Evolutionary conservation across 2,888 invertebrate species (phyloP).

Genomic region (Eupithecia pulchellata): DNA sequence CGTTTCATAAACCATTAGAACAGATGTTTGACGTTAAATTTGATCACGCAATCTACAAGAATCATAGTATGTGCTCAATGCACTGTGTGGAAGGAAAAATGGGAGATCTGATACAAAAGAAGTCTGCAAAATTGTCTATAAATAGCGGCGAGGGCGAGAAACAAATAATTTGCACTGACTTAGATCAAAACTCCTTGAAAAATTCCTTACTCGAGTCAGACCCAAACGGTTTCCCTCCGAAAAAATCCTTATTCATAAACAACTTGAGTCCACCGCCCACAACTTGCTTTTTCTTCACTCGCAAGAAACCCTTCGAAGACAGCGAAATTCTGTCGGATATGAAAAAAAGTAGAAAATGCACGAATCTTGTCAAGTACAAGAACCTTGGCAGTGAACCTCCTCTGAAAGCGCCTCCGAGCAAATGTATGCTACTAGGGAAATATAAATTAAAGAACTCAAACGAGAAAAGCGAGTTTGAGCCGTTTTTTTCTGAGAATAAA

Average conservation of each 20-base stretch:
- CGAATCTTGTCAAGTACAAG: constrained; percentile 72
- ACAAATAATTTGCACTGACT: constrained; percentile 61
- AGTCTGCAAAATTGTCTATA: constrained; percentile 48
- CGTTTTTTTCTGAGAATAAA: not conserved
- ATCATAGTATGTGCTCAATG: constrained; percentile 61
- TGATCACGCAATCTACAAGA: constrained; percentile 15
- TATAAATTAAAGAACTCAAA: constrained; percentile 47
- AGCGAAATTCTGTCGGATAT: constrained; percentile 47
- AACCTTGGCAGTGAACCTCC: constrained; percentile 65
- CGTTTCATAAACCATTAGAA: constrained; percentile 31
- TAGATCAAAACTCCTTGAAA: constrained; percentile 56
- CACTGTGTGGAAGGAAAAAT: constrained; percentile 52
- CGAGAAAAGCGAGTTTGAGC: not conserved
- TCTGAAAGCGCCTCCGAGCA: constrained; percentile 60
- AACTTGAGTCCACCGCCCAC: constrained; percentile 47
- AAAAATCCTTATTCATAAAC: constrained; percentile 39
- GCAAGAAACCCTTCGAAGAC: constrained; percentile 44
- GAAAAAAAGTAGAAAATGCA: constrained; percentile 70
- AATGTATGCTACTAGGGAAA: constrained; percentile 63
- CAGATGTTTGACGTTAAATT: constrained; percentile 36
- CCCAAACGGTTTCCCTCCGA: not conserved
- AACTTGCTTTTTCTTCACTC: constrained; percentile 60
- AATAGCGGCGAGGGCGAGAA: constrained; percentile 59
- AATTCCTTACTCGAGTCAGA: constrained; percentile 37
- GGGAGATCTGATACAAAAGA: constrained; percentile 38